These are phyloP conservation scores for Dysdera silvatica DNA, from an alignment of 1,140 invertebrate species.

Conservation along the genomic window DNA sequence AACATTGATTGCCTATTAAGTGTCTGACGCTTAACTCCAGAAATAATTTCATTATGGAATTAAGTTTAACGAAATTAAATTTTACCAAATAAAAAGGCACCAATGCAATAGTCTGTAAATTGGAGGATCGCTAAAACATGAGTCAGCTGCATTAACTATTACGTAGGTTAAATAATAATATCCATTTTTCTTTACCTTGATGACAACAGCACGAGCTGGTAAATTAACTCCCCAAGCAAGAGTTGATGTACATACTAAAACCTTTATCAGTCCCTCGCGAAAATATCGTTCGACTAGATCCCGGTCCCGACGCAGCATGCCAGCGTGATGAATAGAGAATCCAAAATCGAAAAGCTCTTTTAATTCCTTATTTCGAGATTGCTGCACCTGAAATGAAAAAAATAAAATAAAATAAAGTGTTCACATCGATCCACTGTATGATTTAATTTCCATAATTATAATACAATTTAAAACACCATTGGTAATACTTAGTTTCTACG, in stretches of 20 bases:
- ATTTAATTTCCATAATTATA: no score
- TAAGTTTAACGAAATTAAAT: no score
- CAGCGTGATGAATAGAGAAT: conserved; percentile 94
- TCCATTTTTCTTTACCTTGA: conserved; percentile 57
- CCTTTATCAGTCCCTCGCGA: conserved; percentile 77
- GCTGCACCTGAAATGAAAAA: conserved; percentile 47
- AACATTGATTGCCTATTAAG: no score
- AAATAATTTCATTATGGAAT: no score
- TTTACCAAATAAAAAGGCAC: no score
- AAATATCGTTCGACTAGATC: conserved; percentile 83
- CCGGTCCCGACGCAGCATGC: conserved; percentile 77
- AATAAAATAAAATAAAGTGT: neutral
- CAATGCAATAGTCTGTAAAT: no score
- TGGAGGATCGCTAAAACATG: no score
- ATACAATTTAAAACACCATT: no score
- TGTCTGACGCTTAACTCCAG: no score
- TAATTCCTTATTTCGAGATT: conserved; percentile 66
- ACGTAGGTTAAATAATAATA: neutral
- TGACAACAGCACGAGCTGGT: conserved; percentile 94
- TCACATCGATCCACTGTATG: no score
- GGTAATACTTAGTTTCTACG: no score
- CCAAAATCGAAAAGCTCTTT: conserved; percentile 75
- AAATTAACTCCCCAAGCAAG: conserved; percentile 99
- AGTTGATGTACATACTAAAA: conserved; percentile 94
- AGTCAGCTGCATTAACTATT: no score